Conservation (phyloP, 2,113 vertebrate species). For the Chunga burmeisteri region DNA sequence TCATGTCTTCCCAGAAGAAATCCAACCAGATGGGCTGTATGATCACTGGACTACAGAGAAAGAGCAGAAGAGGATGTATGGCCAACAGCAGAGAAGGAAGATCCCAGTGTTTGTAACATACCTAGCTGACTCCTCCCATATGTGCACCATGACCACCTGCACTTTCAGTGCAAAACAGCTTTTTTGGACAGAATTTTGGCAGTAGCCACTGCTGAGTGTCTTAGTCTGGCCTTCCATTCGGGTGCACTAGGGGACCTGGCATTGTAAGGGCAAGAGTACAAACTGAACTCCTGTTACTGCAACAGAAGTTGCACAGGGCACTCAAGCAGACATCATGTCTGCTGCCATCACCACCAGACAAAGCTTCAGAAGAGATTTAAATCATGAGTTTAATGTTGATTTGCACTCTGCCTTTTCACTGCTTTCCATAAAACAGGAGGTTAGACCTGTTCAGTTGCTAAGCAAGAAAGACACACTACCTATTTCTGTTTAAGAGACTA, state of each 20-base stretch:
- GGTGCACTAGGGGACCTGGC: neutral
- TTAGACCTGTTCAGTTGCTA: neutral
- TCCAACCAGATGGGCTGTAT: neutral
- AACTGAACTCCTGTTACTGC: neutral
- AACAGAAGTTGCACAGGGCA: neutral
- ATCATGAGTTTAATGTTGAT: neutral
- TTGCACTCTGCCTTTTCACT: neutral
- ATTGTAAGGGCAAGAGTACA: neutral
- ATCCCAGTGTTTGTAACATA: neutral
- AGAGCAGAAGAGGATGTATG: neutral
- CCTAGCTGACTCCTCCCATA: neutral
- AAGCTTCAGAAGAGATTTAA: neutral
- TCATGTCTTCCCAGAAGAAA: neutral
- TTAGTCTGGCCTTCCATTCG: neutral
- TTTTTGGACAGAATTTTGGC: neutral
- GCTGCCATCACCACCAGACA: neutral
- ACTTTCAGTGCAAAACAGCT: neutral
- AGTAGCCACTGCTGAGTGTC: neutral
- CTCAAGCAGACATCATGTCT: neutral
- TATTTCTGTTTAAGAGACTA: neutral
- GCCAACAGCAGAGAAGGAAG: neutral
- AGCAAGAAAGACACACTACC: neutral
- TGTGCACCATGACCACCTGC: neutral
- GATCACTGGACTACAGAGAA: neutral
- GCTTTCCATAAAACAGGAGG: neutral